Conservation (phyloP, 2,888 invertebrate genomes). For the Drosophila borealis region DNA sequence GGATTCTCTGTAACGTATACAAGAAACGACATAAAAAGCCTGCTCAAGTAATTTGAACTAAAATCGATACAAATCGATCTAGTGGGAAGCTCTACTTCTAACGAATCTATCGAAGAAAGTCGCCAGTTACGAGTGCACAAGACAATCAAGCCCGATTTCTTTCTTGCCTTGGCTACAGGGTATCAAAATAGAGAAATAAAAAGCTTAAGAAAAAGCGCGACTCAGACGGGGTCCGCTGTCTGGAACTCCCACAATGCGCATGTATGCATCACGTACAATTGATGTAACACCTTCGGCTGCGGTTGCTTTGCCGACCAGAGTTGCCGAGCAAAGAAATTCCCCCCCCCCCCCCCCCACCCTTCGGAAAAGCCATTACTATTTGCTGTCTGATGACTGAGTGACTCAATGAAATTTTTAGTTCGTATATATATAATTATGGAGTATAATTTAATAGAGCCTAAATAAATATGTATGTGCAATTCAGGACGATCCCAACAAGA, state of each 20-base stretch:
- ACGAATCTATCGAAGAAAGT: no score
- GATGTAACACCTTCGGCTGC: conserved; percentile 47
- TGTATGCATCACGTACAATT: conserved; percentile 30
- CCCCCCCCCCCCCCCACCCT: not conserved
- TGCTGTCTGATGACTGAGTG: conserved; percentile 35
- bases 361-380: not conserved
- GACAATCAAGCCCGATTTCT: no score
- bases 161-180: not conserved
- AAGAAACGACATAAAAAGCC: no score
- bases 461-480: no score
- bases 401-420: conserved; percentile 55
- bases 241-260: conserved; percentile 21
- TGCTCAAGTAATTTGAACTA: no score
- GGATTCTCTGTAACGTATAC: no score
- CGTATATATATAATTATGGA: not conserved
- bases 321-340: conserved; percentile 18
- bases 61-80: no score
- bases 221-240: conserved; percentile 15
- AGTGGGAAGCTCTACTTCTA: no score
- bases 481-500: no score
- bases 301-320: conserved; percentile 13
- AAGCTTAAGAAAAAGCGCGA: conserved; percentile 11
- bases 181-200: conserved; percentile 4
- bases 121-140: no score
- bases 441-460: no score